A percentile compares a stretch with the other conserved stretches of the same genome.
phyloP scores from a whole-genome alignment of 2,888 invertebrate species.

The Cybosia mesomella region DNA sequence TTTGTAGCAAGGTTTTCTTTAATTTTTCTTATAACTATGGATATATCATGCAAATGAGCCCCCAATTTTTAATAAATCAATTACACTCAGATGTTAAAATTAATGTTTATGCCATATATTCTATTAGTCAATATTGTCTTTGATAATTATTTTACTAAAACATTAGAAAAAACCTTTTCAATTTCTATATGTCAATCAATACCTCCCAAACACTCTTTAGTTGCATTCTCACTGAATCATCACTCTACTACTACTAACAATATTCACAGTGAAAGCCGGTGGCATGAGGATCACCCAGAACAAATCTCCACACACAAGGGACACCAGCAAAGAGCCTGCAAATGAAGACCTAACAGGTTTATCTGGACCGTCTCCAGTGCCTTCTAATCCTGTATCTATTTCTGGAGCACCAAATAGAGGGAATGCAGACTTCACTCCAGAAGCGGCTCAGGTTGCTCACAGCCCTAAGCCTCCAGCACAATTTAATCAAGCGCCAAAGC shows the following conservation, averaged over 20 bases:
- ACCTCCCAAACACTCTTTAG: not conserved
- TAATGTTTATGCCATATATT: not conserved
- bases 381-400: slow-evolving; percentile 91
- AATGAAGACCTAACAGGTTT: slow-evolving; percentile 91
- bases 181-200: not conserved
- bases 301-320: slow-evolving; percentile 90
- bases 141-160: too few relatives aligned
- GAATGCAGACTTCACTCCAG: slow-evolving; percentile 95
- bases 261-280: slow-evolving; percentile 93
- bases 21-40: too few relatives aligned
- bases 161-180: too few relatives aligned
- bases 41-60: not conserved
- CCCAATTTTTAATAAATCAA: not conserved
- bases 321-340: slow-evolving; percentile 86
- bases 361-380: slow-evolving; percentile 91
- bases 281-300: slow-evolving; percentile 97
- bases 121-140: not conserved
- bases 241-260: not conserved
- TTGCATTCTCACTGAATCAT: not conserved
- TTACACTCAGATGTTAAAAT: not conserved
- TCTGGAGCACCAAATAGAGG: slow-evolving; percentile 92
- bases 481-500: slow-evolving; percentile 88
- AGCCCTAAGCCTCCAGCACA: slow-evolving; percentile 92
- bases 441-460: slow-evolving; percentile 95
- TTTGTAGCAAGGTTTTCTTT: not conserved